These are phyloP conservation scores for Meteorus cinctellus DNA, from an alignment of 2,888 invertebrate species.

Conservation along the genomic window DNA sequence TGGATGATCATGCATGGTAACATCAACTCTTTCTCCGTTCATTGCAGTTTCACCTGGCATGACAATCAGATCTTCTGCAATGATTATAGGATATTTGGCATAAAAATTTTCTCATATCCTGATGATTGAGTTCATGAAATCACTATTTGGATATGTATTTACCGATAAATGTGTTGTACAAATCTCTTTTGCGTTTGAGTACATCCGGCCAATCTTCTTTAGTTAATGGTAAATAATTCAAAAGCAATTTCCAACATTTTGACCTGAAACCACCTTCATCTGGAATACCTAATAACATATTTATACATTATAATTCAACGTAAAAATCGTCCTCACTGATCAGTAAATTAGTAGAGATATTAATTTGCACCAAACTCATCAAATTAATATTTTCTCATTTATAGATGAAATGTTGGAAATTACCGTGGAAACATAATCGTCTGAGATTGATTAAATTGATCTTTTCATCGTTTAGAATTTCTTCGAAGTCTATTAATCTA, in stretches of 20 bases:
- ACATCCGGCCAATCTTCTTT: conserved; percentile 81
- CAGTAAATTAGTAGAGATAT: background rate
- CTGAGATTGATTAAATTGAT: conserved; percentile 82
- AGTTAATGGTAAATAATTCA: conserved; percentile 88
- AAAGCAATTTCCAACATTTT: conserved; percentile 90
- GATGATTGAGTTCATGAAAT: background rate
- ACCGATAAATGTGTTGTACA: conserved; percentile 89
- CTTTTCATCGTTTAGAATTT: conserved; percentile 80
- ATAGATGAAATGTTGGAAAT: too few relatives aligned
- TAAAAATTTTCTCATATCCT: too few relatives aligned
- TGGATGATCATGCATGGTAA: conserved; percentile 87
- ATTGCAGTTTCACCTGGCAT: conserved; percentile 81
- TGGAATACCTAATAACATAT: conserved; percentile 83
- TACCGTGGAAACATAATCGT: conserved; percentile 88
- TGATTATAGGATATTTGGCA: background rate
- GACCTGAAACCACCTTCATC: conserved; percentile 89
- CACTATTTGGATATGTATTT: conserved; percentile 49
- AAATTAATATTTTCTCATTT: too few relatives aligned
- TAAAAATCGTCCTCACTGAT: too few relatives aligned
- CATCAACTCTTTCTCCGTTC: conserved; percentile 76
- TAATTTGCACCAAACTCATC: too few relatives aligned
- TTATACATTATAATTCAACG: too few relatives aligned
- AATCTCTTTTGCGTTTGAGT: conserved; percentile 83
- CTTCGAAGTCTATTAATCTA: conserved; percentile 89
- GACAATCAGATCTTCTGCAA: conserved; percentile 89